These are phyloP conservation scores for Epinephelus moara DNA, from an alignment of 2,113 vertebrate species.

Conservation along the genomic window DNA sequence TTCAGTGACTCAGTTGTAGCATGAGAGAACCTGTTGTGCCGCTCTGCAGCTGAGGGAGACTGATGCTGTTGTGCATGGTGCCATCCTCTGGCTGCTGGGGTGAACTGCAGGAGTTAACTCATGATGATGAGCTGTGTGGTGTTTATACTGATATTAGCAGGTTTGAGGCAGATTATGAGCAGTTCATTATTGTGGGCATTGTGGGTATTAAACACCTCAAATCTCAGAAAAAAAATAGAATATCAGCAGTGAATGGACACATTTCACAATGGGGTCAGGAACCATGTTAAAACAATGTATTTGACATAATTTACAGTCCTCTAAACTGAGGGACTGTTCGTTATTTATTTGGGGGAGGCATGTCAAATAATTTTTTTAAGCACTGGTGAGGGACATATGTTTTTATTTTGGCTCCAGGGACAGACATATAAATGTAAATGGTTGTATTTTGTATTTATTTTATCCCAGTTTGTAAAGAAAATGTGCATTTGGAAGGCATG, in stretches of 20 bases:
- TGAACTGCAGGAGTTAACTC: slow-evolving; percentile 23
- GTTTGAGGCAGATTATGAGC: background rate
- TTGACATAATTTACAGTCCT: background rate
- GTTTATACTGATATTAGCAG: background rate
- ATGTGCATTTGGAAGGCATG: too few species aligned
- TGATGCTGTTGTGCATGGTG: slow-evolving; percentile 49
- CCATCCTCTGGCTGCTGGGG: slow-evolving; percentile 47
- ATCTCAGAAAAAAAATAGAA: background rate
- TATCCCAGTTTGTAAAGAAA: too few species aligned
- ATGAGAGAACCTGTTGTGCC: background rate
- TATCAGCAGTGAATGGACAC: background rate
- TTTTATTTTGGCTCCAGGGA: too few species aligned
- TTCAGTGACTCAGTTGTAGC: background rate
- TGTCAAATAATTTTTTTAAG: too few species aligned
- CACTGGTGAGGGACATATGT: too few species aligned
- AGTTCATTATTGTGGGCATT: background rate
- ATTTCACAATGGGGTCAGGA: background rate
- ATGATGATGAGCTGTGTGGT: background rate
- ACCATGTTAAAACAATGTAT: background rate
- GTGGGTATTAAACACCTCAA: background rate
- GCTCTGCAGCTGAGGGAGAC: background rate
- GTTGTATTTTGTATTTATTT: too few species aligned
- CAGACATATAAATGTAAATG: too few species aligned
- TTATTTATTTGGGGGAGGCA: too few species aligned
- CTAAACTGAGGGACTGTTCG: background rate